These are phyloP conservation scores for Leptonema lineaticorne DNA, from an alignment of 1,140 invertebrate genomes.

Conservation along the genomic window DNA sequence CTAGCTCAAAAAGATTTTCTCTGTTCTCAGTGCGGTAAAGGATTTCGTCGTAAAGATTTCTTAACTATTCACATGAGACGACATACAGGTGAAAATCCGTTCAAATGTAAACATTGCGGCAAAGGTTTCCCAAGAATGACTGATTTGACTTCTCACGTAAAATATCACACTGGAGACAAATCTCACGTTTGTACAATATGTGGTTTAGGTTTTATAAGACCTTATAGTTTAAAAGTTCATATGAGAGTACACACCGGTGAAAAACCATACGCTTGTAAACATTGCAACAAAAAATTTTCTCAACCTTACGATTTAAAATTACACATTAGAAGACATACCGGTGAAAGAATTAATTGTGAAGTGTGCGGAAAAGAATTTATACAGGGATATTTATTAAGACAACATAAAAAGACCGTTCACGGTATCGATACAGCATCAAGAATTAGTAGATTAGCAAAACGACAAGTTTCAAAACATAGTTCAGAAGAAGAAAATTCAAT, in stretches of 20 bases:
- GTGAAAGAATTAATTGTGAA: background rate
- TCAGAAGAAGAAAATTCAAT: background rate
- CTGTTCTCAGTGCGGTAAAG: background rate
- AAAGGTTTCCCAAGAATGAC: background rate
- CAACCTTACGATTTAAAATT: background rate
- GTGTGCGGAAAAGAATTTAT: constrained; percentile 3
- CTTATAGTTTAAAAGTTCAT: background rate
- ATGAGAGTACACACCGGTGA: constrained; percentile 4
- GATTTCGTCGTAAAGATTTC: background rate
- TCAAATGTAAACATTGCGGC: background rate
- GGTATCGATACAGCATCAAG: background rate
- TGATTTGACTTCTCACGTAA: background rate
- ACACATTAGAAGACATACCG: background rate
- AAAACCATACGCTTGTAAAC: background rate
- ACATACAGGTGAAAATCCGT: background rate
- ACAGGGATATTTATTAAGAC: background rate
- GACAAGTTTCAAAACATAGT: background rate
- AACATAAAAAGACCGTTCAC: background rate
- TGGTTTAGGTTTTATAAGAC: background rate
- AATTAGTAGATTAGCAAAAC: background rate
- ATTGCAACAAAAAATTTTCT: background rate
- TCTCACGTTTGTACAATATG: background rate
- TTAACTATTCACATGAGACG: background rate
- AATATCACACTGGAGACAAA: background rate
- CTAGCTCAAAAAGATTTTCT: background rate